These are phyloP conservation scores for Capreolus pygargus DNA, from an alignment of 2,113 vertebrate genomes.

Conservation along the genomic window DNA sequence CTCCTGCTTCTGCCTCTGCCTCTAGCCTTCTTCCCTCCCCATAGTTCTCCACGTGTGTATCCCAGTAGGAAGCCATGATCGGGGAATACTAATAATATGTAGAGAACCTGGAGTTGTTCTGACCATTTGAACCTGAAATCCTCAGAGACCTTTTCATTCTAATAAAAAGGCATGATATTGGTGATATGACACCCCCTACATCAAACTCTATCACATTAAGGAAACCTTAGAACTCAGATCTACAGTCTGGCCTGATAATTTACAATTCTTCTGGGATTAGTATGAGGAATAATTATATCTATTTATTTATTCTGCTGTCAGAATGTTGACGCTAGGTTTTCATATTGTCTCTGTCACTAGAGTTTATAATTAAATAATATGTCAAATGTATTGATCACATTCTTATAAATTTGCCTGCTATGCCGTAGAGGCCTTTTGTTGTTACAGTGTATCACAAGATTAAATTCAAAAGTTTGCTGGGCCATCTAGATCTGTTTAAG, in stretches of 20 bases:
- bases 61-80: constrained; percentile 60
- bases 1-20: neutral
- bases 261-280: constrained; percentile 87
- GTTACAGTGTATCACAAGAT: constrained; percentile 76
- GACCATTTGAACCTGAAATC: constrained; percentile 88
- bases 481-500: constrained; percentile 67
- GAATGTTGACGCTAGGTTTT: constrained; percentile 89
- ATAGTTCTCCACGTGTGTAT: neutral
- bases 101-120: constrained; percentile 71
- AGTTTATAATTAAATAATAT: constrained; percentile 87
- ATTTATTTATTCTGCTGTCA: constrained; percentile 91
- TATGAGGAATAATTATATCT: constrained; percentile 88
- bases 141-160: constrained; percentile 91
- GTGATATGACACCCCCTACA: constrained; percentile 88
- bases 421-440: constrained; percentile 78
- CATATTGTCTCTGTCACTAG: constrained; percentile 86
- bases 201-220: constrained; percentile 96
- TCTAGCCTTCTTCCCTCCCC: neutral
- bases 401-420: constrained; percentile 79
- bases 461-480: constrained; percentile 81
- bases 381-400: constrained; percentile 86
- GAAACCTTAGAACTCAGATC: constrained; percentile 90
- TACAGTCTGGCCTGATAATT: constrained; percentile 81
- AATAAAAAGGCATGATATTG: constrained; percentile 92
- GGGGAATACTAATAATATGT: neutral